Conservation (phyloP, 2,113 vertebrate genomes). For the Prolemur simus region DNA sequence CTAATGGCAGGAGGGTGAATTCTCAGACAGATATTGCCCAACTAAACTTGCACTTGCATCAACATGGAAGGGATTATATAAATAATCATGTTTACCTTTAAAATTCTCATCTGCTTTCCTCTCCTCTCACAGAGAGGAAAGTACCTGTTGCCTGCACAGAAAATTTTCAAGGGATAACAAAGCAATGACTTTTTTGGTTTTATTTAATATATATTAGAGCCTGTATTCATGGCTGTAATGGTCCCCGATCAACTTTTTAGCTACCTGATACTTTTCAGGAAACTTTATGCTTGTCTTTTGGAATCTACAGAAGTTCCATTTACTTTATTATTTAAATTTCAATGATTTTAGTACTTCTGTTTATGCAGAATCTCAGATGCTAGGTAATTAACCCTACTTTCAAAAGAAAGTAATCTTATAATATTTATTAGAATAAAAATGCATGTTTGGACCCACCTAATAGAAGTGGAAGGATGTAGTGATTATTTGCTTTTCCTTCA, state of each 20-base stretch:
- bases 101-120: neutral
- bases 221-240: neutral
- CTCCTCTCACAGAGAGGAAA: neutral
- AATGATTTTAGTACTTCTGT: neutral
- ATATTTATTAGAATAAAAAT: neutral
- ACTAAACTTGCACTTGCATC: neutral
- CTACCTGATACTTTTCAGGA: neutral
- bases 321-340: neutral
- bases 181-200: too few species aligned
- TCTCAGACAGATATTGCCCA: neutral
- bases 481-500: neutral
- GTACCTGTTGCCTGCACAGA: too few species aligned
- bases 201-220: too few species aligned
- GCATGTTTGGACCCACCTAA: neutral
- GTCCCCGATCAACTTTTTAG: neutral
- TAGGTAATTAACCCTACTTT: neutral
- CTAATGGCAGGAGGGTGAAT: neutral
- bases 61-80: neutral
- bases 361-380: neutral
- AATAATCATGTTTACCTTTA: neutral
- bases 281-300: neutral
- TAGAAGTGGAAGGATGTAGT: neutral
- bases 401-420: neutral
- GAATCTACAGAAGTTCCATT: neutral
- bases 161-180: too few species aligned